Evolutionary conservation across 2,113 vertebrate species (phyloP).

Genomic region (Desmodus rotundus): DNA sequence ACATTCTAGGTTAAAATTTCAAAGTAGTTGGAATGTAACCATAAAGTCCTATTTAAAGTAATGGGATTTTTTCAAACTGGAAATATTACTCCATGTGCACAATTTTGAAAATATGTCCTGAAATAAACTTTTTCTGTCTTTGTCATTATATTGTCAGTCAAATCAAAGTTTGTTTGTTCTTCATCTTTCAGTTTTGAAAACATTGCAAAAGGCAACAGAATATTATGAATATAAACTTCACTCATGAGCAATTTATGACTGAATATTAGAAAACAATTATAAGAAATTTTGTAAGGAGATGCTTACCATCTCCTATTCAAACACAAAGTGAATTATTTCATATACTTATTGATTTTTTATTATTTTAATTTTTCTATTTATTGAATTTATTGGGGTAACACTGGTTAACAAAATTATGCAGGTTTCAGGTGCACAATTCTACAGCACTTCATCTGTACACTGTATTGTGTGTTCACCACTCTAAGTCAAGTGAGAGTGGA

Average conservation of each 20-base stretch:
- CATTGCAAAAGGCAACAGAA: background rate
- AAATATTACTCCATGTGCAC: background rate
- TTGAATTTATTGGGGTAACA: too few relatives aligned
- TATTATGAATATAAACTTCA: background rate
- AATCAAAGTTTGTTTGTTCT: constrained; percentile 29
- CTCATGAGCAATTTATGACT: background rate
- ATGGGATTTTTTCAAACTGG: constrained; percentile 50
- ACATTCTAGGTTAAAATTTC: constrained; percentile 59
- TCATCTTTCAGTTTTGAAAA: constrained; percentile 39
- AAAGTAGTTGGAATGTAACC: constrained; percentile 45
- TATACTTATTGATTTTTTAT: background rate
- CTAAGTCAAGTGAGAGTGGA: too few relatives aligned
- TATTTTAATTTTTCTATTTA: too few relatives aligned
- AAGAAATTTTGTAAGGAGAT: background rate
- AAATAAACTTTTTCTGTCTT: background rate
- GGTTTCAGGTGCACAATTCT: too few relatives aligned
- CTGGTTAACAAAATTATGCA: too few relatives aligned
- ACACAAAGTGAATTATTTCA: background rate
- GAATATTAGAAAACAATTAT: constrained; percentile 4
- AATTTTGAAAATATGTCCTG: constrained; percentile 46
- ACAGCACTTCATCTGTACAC: too few relatives aligned
- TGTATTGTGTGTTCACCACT: too few relatives aligned
- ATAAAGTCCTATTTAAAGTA: constrained; percentile 53
- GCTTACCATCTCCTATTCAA: background rate
- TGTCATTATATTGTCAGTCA: constrained; percentile 21